Evolutionary conservation across 1,140 invertebrate species (phyloP).

Genomic region (Megalonaias nervosa): DNA sequence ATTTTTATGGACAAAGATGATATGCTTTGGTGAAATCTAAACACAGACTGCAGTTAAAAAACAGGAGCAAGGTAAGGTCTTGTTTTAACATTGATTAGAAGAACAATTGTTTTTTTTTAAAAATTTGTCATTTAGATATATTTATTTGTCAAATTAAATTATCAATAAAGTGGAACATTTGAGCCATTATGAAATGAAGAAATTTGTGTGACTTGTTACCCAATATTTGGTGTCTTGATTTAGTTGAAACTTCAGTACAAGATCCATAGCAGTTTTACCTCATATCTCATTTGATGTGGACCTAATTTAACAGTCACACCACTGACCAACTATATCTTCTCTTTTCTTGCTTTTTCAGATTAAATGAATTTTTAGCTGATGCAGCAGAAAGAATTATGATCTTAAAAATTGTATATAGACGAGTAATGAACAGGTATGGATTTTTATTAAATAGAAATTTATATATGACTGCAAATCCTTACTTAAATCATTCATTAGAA

Average conservation of each 20-base stretch:
- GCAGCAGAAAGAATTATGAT: conserved; percentile 98
- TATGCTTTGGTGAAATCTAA: too few species aligned
- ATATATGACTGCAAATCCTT: too few species aligned
- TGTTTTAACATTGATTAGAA: too few species aligned
- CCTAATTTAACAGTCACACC: neutral
- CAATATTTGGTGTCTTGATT: neutral
- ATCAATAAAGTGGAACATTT: neutral
- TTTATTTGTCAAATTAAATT: neutral
- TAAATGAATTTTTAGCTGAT: conserved; percentile 96
- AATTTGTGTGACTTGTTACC: neutral
- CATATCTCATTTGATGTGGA: neutral
- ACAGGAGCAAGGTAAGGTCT: too few species aligned
- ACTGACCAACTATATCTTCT: neutral
- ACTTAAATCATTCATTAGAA: too few species aligned
- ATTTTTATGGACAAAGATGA: too few species aligned
- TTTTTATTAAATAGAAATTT: too few species aligned
- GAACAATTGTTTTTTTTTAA: too few species aligned
- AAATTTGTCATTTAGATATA: too few species aligned
- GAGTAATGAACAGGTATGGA: conserved; percentile 88
- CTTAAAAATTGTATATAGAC: conserved; percentile 89
- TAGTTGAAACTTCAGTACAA: neutral
- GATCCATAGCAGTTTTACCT: neutral
- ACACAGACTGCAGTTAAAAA: too few species aligned
- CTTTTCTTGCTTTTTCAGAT: conserved; percentile 73
- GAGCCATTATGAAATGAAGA: neutral